phyloP scores from a whole-genome alignment of 2,888 invertebrate genomes.

The Leptopilina drosophilae region DNA sequence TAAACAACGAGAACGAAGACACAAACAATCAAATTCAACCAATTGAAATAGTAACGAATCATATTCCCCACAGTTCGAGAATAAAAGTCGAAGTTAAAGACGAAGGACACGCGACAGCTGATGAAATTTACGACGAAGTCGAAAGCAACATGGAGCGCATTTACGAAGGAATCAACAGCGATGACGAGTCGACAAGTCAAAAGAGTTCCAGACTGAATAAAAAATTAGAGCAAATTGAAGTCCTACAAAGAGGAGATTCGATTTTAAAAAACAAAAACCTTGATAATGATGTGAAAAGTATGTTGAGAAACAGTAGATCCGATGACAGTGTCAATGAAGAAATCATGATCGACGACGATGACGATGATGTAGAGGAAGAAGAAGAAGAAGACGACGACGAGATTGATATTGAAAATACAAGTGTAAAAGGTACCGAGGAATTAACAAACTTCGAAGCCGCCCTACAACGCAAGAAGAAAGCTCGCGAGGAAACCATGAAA shows the following conservation, averaged over 20 bases:
- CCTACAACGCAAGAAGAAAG: slow-evolving; percentile 56
- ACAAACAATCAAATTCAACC: slow-evolving; percentile 53
- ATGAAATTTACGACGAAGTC: slow-evolving; percentile 68
- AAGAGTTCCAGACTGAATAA: slow-evolving; percentile 28
- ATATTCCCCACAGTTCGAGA: slow-evolving; percentile 1
- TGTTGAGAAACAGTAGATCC: slow-evolving; percentile 25
- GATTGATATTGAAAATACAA: slow-evolving; percentile 44
- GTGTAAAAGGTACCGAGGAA: background rate
- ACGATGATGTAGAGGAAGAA: slow-evolving; percentile 46
- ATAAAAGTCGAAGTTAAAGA: slow-evolving; percentile 60
- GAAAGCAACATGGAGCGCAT: slow-evolving; percentile 66
- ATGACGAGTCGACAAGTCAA: slow-evolving; percentile 18
- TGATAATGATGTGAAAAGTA: background rate
- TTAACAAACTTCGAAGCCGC: slow-evolving; percentile 55
- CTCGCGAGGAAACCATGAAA: slow-evolving; percentile 59
- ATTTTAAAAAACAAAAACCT: background rate
- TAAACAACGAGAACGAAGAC: slow-evolving; percentile 49
- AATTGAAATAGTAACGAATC: slow-evolving; percentile 17
- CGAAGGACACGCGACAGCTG: slow-evolving; percentile 56
- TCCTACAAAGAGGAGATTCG: background rate
- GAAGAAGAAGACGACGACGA: slow-evolving; percentile 51
- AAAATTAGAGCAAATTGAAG: slow-evolving; percentile 12
- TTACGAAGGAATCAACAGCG: slow-evolving; percentile 50
- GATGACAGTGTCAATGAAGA: slow-evolving; percentile 50
- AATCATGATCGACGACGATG: slow-evolving; percentile 53